Base-by-base conservation (phyloP, 2,797 vertebrate genomes). In the Alcedo atthis region DNA sequence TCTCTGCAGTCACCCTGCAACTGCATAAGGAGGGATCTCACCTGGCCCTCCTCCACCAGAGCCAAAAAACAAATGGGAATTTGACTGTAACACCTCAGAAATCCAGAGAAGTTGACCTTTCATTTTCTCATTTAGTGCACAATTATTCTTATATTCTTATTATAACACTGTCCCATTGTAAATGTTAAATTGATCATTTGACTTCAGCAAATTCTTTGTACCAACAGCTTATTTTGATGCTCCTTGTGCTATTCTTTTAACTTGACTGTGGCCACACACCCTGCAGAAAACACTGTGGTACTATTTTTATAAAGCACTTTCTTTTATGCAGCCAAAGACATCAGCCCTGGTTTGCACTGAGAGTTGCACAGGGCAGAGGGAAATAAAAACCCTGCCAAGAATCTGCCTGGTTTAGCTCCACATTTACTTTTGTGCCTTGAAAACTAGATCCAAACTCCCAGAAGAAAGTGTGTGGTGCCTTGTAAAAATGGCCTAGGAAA, bases 371-470 rank as follows among this genome's bases (percentile, higher is more conserved):
- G 68, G 81, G 75, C 75, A 95, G 68, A 91, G 42, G n/a, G 30
- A 92, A 81, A 87, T 59, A 42, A 92, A 85, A 83, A 17, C 7
- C 2, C 16, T 58, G 84, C 84, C 90, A 94, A 90, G 64, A 87
- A 96, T 92, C 79, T 92, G 92, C 69, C 69, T 87, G 5, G 33
- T 83, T 83, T 75, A 83, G 66, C 51, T 90, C 73, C 73, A 93
- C 57, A 89, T 90, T 85, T 92, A 92, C 94, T 93, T 90, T 87
- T 78, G 69, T 92, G 84, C 62, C 73, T 85, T 89, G 71, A 92
- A 93, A 46, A 78, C 87, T 84, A 85, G 71, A 74, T 90, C 54
- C 78, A 79, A 51, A 80, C 22, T 94, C 92, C 51, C 88, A 53
- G 20, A 62, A 87, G 73, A 90, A 82, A 92, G 69, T 30, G 68